These are phyloP conservation scores for Morbakka virulenta DNA, from an alignment of 30 jellyfish, hydroid and myxozoan species.

Conservation along the genomic window DNA sequence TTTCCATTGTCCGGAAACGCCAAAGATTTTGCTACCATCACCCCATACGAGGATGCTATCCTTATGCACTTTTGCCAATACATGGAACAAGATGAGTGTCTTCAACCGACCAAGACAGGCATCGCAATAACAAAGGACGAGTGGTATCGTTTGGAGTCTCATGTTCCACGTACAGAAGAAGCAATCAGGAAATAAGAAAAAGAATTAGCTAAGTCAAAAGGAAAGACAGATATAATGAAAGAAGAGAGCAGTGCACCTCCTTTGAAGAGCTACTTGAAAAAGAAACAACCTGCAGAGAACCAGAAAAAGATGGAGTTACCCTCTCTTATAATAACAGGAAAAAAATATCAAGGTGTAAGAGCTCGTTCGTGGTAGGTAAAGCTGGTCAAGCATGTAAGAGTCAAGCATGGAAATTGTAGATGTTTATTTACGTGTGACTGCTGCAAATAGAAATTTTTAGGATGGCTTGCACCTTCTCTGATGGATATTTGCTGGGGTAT, in stretches of 20 bases:
- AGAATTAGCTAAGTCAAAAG: neutral
- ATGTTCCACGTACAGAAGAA: neutral
- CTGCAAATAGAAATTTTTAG: neutral
- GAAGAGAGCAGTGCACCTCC: neutral
- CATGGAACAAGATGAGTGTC: neutral
- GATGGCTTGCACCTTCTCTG: neutral
- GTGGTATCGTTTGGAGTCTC: neutral
- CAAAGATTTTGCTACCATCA: neutral
- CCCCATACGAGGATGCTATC: neutral
- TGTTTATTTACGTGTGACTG: neutral
- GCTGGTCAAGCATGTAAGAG: neutral
- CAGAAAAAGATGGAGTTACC: neutral
- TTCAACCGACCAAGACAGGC: neutral
- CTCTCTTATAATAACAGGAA: neutral
- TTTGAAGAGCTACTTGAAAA: too few relatives aligned
- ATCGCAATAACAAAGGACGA: neutral
- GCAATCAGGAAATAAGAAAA: neutral
- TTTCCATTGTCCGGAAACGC: neutral
- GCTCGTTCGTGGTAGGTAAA: neutral
- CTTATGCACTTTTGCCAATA: neutral
- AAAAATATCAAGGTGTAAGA: neutral
- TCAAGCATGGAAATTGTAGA: neutral
- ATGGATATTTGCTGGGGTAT: neutral
- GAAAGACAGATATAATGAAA: neutral
- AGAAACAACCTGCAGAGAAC: too few relatives aligned